phyloP scores from a whole-genome alignment of 2,888 invertebrate genomes.

The Dasypolia templi region DNA sequence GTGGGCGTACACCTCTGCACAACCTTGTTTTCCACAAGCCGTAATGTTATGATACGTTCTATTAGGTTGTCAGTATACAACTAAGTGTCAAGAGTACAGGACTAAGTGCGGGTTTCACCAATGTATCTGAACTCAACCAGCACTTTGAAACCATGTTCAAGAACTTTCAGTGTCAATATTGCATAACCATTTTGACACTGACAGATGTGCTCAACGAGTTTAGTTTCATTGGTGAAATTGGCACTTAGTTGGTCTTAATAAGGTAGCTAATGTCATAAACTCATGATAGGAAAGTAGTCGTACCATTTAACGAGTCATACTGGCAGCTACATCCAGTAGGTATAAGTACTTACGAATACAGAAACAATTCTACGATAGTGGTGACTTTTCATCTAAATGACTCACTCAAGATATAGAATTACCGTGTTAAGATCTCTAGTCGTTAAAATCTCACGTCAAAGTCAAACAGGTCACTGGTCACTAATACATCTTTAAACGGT shows the following conservation, averaged over 20 bases:
- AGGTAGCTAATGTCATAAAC: neutral
- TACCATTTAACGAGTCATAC: neutral
- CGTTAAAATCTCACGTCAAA: neutral
- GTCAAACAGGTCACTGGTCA: neutral
- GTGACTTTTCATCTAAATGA: neutral
- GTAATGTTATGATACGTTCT: no score
- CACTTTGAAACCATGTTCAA: no score
- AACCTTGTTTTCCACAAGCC: no score
- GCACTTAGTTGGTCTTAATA: neutral
- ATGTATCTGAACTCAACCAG: no score
- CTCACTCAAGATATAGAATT: no score
- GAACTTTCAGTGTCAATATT: no score
- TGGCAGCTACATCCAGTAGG: neutral
- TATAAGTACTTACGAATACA: neutral
- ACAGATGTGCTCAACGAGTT: no score
- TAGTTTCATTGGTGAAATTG: no score
- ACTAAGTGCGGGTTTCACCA: no score
- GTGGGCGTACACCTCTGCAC: no score
- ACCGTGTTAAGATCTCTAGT: neutral
- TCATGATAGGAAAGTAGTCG: neutral
- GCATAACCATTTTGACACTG: no score
- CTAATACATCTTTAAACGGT: neutral
- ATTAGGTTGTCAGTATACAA: neutral
- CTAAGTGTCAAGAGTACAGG: neutral
- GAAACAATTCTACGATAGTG: neutral